Percentiles rank a stretch among this genome's conserved stretches.
Conservation (phyloP, 64 coral and sea anemone genomes). For the Montipora foliosa region DNA sequence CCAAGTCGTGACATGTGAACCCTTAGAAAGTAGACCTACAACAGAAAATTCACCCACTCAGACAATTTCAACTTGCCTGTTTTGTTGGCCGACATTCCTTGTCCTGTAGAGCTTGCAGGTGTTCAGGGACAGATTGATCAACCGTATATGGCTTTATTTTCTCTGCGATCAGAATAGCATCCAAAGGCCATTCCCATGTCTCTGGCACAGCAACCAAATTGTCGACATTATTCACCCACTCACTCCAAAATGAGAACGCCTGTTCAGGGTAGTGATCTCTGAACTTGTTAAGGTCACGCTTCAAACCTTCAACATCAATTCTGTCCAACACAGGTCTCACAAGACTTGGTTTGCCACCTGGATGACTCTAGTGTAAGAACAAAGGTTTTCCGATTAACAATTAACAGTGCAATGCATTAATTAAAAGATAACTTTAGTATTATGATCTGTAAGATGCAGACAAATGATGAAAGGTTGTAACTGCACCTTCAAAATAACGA, state of each 20-base stretch:
- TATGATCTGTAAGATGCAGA: too few relatives aligned
- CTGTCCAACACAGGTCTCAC: background rate
- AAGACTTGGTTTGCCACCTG: conserved; percentile 4
- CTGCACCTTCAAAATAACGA: conserved; percentile 25
- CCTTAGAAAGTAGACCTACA: too few relatives aligned
- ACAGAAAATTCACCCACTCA: too few relatives aligned
- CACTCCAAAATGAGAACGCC: too few relatives aligned
- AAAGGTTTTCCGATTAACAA: background rate
- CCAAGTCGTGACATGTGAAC: background rate
- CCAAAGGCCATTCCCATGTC: background rate
- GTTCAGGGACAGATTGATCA: background rate
- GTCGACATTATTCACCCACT: background rate
- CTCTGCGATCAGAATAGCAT: background rate
- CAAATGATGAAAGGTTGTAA: background rate
- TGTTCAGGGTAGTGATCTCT: too few relatives aligned
- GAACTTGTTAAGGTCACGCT: background rate
- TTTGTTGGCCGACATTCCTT: background rate
- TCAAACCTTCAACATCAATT: conserved; percentile 3
- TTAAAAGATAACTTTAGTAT: background rate
- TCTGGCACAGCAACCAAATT: background rate
- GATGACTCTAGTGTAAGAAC: background rate
- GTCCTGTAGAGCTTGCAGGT: background rate
- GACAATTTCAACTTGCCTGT: background rate
- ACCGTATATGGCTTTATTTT: conserved; percentile 2
- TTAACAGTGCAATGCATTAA: background rate